Evolutionary conservation across 1,140 invertebrate genomes (phyloP).

Genomic region (Homarus americanus): DNA sequence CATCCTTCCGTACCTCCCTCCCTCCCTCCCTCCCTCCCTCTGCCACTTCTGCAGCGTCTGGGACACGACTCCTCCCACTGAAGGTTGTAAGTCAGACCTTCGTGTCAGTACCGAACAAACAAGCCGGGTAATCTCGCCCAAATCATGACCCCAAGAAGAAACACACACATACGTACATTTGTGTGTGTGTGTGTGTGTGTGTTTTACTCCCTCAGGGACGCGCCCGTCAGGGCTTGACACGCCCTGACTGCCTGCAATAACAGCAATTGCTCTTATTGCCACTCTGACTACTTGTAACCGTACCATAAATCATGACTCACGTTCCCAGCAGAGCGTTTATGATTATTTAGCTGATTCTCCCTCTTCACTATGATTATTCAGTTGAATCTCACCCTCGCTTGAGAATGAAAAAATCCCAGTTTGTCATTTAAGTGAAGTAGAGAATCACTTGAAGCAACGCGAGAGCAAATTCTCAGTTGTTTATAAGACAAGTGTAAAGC

Average conservation of each 20-base stretch:
- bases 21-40: neutral
- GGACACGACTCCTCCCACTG: neutral
- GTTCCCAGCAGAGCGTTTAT: neutral
- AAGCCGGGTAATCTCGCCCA: neutral
- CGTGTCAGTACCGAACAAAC: neutral
- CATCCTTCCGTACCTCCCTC: neutral
- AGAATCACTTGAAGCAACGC: neutral
- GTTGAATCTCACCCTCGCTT: too few species aligned
- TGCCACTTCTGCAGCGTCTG: neutral
- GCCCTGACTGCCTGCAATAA: neutral
- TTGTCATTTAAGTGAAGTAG: too few species aligned
- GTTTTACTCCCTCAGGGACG: neutral
- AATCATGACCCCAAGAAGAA: neutral
- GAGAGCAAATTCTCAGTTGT: neutral
- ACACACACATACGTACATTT: neutral
- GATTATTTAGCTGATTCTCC: neutral
- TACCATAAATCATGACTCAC: neutral
- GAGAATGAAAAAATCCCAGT: too few species aligned
- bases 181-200: constrained; percentile 3
- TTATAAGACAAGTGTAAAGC: neutral
- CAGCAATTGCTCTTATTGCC: neutral
- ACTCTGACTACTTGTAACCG: neutral
- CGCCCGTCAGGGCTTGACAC: neutral
- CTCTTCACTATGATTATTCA: too few species aligned
- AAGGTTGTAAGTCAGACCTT: too few species aligned